Base-by-base conservation (phyloP, 2,888 invertebrate species). In the Digitonthophagus gazella region DNA sequence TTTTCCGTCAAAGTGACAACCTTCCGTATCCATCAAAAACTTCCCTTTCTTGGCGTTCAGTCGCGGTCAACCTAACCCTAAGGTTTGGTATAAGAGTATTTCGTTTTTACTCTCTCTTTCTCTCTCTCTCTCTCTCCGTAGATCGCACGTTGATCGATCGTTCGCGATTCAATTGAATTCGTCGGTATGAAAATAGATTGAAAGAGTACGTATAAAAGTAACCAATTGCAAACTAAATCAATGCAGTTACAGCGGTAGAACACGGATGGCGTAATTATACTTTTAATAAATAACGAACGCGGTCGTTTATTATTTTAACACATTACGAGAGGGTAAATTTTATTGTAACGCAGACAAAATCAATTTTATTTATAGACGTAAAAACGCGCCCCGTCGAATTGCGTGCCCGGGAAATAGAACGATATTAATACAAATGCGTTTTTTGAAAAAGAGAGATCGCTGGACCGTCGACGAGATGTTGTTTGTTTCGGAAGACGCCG, bases 401-500 rank as follows among this genome's bases (percentile, higher is more conserved):
- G 11, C 28, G 28, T 44, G 6, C 11, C 28, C 6, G 8, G 1
- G 28, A 8, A 44, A 44, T 44, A 44, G 28, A 44, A 44, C 11
- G 28, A 44, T 11, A 11, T 44, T 44, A 44, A 44, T 44, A 6
- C 2, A 44, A 44, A 44, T 44, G 3, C 28, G 8, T 44, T 44
- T 22, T 44, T 44, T n/a, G n/a, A n/a, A n/a, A n/a, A n/a, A n/a
- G n/a, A n/a, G n/a, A 44, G 11, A 44, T 44, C 28, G 6, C 3
- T 44, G 1, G 8, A 8, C 28, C 1, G 28, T 1, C 8, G 6
- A 44, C 6, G 18, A 61, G 18, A 20, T 61, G 19, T 61, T 61
- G 20, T 61, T 61, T 61, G 61, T 61, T 61, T 61, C 19, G 16
- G 18, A 61, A 16, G 61, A 19, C 15, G 11, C 6, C 28, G 28